Evolutionary conservation across 1,140 invertebrate species (phyloP).

Genomic region (Apocrypta bakeri): DNA sequence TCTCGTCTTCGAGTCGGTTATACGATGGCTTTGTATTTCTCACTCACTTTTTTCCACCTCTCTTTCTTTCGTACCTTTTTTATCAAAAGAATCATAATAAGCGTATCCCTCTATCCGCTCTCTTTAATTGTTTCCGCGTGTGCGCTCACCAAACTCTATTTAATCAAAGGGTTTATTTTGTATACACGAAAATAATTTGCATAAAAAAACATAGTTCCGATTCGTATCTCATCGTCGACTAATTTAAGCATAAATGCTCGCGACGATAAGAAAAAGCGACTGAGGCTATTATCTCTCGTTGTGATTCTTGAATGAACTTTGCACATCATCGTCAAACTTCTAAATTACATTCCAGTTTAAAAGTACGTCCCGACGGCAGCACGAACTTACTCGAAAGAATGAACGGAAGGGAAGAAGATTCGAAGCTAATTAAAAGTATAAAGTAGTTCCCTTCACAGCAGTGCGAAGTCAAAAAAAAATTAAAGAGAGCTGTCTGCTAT

Average conservation of each 20-base stretch:
- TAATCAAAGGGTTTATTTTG: no score
- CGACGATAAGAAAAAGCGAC: not conserved
- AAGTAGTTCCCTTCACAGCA: not conserved
- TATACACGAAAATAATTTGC: no score
- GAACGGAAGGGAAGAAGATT: not conserved
- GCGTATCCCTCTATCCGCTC: not conserved
- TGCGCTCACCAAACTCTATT: no score
- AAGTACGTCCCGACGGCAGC: not conserved
- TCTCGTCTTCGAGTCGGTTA: not conserved
- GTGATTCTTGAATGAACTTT: not conserved
- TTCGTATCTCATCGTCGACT: no score
- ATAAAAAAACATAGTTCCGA: no score
- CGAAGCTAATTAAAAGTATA: constrained; percentile 20
- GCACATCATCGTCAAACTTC: not conserved
- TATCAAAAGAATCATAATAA: not conserved
- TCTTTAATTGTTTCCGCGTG: not conserved
- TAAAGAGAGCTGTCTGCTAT: not conserved
- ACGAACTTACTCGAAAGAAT: not conserved
- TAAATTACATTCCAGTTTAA: constrained; percentile 14
- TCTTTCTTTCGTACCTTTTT: not conserved
- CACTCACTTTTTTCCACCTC: no score
- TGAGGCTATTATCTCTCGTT: not conserved
- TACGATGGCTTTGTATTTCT: not conserved
- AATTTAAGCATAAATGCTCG: not conserved
- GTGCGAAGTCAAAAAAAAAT: not conserved